Evolutionary conservation across 2,113 vertebrate species (phyloP).

Genomic region (Actenoides hombroni): DNA sequence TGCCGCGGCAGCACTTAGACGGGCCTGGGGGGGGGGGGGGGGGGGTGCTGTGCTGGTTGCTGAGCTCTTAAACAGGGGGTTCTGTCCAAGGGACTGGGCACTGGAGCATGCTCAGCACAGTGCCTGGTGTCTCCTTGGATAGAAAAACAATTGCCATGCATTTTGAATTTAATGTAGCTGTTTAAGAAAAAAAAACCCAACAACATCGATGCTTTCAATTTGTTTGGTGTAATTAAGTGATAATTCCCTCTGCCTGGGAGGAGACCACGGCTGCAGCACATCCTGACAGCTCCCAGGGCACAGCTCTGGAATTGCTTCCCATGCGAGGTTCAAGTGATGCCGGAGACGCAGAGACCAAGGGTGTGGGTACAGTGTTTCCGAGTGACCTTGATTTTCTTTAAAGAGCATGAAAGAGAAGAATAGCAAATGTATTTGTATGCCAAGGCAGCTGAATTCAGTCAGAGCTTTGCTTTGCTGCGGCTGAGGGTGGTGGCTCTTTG

Average conservation of each 20-base stretch:
- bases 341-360: neutral
- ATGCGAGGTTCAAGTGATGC: neutral
- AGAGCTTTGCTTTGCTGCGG: neutral
- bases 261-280: neutral
- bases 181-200: neutral
- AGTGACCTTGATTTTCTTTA: neutral
- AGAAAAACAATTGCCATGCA: neutral
- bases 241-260: neutral
- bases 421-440: accelerated
- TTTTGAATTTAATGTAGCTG: neutral
- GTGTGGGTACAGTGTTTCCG: neutral
- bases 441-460: neutral
- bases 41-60: neutral
- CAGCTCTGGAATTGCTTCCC: accelerated
- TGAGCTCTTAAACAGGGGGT: neutral
- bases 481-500: neutral
- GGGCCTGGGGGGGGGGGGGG: too few species aligned
- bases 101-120: neutral
- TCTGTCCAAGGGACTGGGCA: neutral
- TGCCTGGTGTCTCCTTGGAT: neutral
- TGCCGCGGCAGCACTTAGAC: too few species aligned
- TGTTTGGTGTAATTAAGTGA: neutral
- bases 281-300: neutral
- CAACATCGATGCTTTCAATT: neutral
- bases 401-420: neutral